A percentile compares a stretch with the other conserved stretches of the same genome.
Conservation (phyloP, 1,140 invertebrate genomes). For the Drosophila baimaii region DNA sequence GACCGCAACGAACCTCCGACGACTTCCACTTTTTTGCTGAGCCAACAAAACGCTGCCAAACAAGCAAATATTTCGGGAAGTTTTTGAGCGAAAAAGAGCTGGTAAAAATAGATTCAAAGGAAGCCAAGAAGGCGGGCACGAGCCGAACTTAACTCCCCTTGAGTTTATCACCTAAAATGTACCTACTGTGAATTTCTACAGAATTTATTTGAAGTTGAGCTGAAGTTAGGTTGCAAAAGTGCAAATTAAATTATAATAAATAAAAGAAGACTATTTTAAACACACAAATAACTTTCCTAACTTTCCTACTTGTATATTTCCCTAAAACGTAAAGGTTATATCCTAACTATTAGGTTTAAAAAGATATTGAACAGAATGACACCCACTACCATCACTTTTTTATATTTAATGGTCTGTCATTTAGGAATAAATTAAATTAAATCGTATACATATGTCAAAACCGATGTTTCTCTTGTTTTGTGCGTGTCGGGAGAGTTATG, state of each 20-base stretch:
- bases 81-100: constrained; percentile 27
- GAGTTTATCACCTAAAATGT: not conserved
- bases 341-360: not conserved
- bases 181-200: not conserved
- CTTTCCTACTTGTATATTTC: not conserved
- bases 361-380: not conserved
- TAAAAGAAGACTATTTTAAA: too few species aligned
- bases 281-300: too few species aligned
- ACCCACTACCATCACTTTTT: not conserved
- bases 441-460: too few species aligned
- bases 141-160: not conserved
- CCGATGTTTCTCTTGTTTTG: not conserved
- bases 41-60: constrained; percentile 54
- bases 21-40: constrained; percentile 69
- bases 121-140: constrained; percentile 3
- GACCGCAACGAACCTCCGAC: constrained; percentile 12
- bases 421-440: not conserved
- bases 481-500: not conserved
- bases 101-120: constrained; percentile 5
- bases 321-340: not conserved
- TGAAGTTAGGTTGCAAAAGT: not conserved
- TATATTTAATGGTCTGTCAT: too few species aligned
- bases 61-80: constrained; percentile 37
- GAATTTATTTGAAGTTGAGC: not conserved
- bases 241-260: not conserved